Base-by-base conservation (phyloP, 2,888 invertebrate genomes). In the Liodrosophila aerea region DNA sequence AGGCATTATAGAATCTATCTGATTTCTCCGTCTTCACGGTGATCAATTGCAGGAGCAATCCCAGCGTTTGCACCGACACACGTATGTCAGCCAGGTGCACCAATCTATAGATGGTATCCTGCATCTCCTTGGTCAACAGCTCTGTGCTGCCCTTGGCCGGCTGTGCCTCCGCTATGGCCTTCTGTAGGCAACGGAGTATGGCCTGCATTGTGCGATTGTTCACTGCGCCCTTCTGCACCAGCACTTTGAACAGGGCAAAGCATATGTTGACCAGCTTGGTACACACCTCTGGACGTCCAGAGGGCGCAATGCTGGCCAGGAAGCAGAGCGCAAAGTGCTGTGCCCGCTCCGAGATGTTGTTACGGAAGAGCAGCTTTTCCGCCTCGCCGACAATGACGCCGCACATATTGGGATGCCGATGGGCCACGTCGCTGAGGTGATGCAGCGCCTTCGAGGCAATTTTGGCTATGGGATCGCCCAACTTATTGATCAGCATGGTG, bases 271-370 rank as follows among this genome's bases (percentile, higher is more conserved):
- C 95, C 29, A 99, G 91, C 76, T 93, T 94, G 73, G 94, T 93
- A 0, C 98, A 97, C 11, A 98, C 92, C 71, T 96, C 95, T 2
- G 94, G 93, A 51, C 93, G 93, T 4, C 93, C 93, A 33, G 97
- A 91, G 0, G 88, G 87, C 64, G 93, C 93, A 87, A 98, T 95
- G 89, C 97, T 96, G 41, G 96, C 94, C 29, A 99, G 91, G 88
- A 97, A 96, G 87, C 98, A 98, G 3, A 99, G 92, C 0, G 96
- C 95, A 89, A 98, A 98, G 88, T 97, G 98, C 88, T 98, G 98
- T 0, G 98, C 96, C 36, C 95, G 93, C 1, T 93, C 91, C 0
- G 95, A 93, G 47, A 99, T 93, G 87, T 99, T 98, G 0, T 94
- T 92, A 63, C 97, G 93, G 89, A 97, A 98, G 30, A 99, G 88